These are phyloP conservation scores for Ellobius talpinus DNA, from an alignment of 2,113 vertebrate species.

Conservation along the genomic window DNA sequence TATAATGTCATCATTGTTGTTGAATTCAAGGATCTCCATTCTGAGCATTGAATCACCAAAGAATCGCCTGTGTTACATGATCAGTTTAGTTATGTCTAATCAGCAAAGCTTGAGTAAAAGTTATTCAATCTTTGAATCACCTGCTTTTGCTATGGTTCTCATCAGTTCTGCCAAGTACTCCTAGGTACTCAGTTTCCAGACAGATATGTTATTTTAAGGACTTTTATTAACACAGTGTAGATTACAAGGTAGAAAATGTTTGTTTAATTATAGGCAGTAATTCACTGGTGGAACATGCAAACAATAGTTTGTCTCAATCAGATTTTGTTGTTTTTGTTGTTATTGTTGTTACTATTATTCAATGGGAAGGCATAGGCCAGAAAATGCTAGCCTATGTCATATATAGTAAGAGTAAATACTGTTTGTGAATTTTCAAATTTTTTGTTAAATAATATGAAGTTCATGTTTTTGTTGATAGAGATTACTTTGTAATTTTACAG, in stretches of 20 bases:
- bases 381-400: background rate
- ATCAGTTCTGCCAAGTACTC: constrained; percentile 21
- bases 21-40: constrained; percentile 36
- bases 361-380: background rate
- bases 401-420: background rate
- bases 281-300: background rate
- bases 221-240: constrained; percentile 18
- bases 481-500: constrained; percentile 44
- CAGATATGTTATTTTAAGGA: background rate
- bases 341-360: constrained; percentile 14
- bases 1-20: background rate
- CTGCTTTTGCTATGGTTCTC: background rate
- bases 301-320: constrained; percentile 2
- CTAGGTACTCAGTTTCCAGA: background rate
- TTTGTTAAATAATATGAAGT: constrained; percentile 53
- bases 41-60: background rate
- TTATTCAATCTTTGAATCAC: background rate
- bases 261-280: background rate
- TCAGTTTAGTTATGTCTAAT: constrained; percentile 11
- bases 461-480: constrained; percentile 12
- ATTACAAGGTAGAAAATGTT: background rate
- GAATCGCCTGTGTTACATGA: background rate
- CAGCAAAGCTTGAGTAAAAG: constrained; percentile 44
- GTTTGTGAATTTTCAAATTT: constrained; percentile 43
- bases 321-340: background rate